Conservation (phyloP, 2,113 vertebrate species). For the Panthera uncia region DNA sequence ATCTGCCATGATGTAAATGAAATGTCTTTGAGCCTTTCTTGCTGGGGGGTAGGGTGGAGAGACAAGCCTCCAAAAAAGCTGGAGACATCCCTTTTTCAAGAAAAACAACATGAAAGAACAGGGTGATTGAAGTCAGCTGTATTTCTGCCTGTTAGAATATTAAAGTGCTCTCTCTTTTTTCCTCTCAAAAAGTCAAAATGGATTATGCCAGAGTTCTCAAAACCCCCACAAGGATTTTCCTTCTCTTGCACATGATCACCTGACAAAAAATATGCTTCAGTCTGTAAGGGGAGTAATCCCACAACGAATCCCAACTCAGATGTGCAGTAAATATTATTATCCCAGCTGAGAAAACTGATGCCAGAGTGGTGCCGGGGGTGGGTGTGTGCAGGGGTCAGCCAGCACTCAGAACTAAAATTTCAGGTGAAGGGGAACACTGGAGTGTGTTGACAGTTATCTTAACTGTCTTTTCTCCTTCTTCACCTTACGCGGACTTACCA, state of each 20-base stretch:
- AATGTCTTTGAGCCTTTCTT: slow-evolving; percentile 11
- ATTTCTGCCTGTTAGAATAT: neutral
- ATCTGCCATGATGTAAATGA: slow-evolving; percentile 18
- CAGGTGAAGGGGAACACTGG: neutral
- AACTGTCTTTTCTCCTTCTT: neutral
- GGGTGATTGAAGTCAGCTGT: slow-evolving; percentile 6
- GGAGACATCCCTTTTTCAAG: neutral
- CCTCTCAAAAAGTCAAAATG: neutral
- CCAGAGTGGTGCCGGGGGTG: neutral
- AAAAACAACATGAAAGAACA: slow-evolving; percentile 36
- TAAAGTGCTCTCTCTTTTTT: neutral
- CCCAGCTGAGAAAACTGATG: neutral
- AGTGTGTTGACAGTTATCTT: neutral
- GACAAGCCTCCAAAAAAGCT: neutral
- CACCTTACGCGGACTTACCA: neutral
- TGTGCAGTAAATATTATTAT: neutral
- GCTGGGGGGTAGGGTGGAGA: neutral
- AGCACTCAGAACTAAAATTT: neutral
- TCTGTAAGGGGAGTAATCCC: neutral
- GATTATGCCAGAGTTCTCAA: slow-evolving; percentile 43
- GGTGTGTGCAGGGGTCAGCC: neutral
- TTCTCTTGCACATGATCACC: slow-evolving; percentile 10
- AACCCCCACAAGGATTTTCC: neutral
- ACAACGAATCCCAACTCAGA: neutral
- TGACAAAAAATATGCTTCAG: neutral